These are phyloP conservation scores for Platorchestia sp. DNA, from an alignment of 1,140 invertebrate species.

Conservation along the genomic window DNA sequence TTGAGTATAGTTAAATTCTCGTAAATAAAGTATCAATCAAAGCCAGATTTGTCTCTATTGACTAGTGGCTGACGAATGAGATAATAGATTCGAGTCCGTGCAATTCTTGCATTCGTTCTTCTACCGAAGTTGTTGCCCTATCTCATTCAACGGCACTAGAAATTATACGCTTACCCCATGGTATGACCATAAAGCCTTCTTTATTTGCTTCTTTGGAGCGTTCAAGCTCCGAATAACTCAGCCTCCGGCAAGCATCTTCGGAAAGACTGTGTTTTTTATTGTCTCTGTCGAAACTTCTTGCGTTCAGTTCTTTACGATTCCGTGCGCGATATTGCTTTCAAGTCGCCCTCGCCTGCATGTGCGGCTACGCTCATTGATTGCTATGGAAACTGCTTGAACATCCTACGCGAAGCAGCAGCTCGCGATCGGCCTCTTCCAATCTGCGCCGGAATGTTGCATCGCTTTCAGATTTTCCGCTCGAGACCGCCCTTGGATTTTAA, in stretches of 20 bases:
- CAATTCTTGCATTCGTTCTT: neutral
- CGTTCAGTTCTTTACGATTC: constrained; percentile 39
- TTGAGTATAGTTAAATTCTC: too few species aligned
- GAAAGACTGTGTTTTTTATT: constrained; percentile 14
- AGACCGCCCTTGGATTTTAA: constrained; percentile 34
- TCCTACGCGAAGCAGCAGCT: constrained; percentile 4
- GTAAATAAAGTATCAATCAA: neutral
- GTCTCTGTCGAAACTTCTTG: neutral
- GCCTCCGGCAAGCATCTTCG: neutral
- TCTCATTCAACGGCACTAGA: neutral
- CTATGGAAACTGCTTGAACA: constrained; percentile 16
- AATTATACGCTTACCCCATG: neutral
- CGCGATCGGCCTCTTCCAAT: constrained; percentile 42
- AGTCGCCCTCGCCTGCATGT: neutral
- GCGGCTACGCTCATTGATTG: constrained; percentile 24
- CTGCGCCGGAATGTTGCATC: constrained; percentile 42
- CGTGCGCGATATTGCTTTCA: neutral
- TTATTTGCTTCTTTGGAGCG: neutral
- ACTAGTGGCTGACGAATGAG: neutral
- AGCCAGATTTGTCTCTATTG: neutral
- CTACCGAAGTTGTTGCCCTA: neutral
- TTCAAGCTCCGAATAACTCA: neutral
- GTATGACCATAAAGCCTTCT: neutral
- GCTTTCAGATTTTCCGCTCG: constrained; percentile 44
- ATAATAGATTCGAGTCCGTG: neutral